Evolutionary conservation across 2,888 invertebrate species (phyloP), one percentile per base, ranked within the genome.

Genomic region (Perithous albicinctus): DNA sequence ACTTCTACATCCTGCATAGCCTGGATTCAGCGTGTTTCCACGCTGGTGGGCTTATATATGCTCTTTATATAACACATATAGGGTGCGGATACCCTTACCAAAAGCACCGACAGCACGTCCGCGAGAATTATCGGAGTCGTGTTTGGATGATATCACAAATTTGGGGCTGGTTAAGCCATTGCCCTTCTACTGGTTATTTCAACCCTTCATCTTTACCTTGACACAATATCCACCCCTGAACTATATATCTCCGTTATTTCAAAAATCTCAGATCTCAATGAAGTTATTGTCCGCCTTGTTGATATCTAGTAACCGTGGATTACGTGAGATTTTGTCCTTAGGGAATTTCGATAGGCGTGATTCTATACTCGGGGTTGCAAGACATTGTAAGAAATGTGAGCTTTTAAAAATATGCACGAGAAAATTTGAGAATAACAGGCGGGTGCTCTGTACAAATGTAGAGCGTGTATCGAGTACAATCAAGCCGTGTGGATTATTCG

Each of bases 91-190:
- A 79, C 63, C 51, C 67, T 26, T 23, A 12, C 26, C 7, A 43
- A 48, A 20, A 26, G 46, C 38, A 61, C 54, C 41, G 35, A 35
- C 12, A 54, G 43, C 32, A 38, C 80, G 83, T 88, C 82, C 82
- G 81, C 85, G 81, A 86, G 84, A 81, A 87, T 87, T 86, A 86
- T 87, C 86, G 84, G 80, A 85, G 70, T 76, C 76, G 76, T 56
- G 15, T 54, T 56, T 80, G 59, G 54, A 80, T 54, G 72, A 72
- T 70, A 56, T 43, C 38, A 54, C 64, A 70, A 64, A 80, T 70
- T 75, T 64, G 35, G 70, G 63, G 69, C 69, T 54, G 38, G 74
- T 38, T 63, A 5, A 43, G 54, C 56, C 23, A 56, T n/a, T 29
- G 29, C 59, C 35, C 35, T 72, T 35, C n/a, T 8, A 46, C 46